Evolutionary conservation across 1,140 invertebrate species (phyloP).

Genomic region (Ericerus pela): DNA sequence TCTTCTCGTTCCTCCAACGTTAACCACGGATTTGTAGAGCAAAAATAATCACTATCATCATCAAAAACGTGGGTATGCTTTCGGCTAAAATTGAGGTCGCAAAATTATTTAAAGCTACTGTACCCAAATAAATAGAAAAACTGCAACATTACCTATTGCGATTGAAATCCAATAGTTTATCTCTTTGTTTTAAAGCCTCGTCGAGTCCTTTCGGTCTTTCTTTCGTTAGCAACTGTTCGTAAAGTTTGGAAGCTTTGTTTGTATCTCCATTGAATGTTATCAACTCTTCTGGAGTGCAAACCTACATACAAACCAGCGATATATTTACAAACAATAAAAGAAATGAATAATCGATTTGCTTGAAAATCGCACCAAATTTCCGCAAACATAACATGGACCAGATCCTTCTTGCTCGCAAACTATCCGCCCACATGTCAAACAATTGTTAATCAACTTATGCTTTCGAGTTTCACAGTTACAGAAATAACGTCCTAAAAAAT

Average conservation of each 20-base stretch:
- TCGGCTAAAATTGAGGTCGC: constrained; percentile 39
- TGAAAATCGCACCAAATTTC: constrained; percentile 44
- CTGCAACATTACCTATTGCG: constrained; percentile 49
- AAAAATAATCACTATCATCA: constrained; percentile 89
- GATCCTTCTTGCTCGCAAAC: constrained; percentile 93
- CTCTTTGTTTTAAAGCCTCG: constrained; percentile 60
- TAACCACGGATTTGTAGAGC: constrained; percentile 65
- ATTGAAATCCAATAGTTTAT: constrained; percentile 76
- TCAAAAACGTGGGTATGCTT: constrained; percentile 80
- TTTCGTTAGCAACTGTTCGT: constrained; percentile 36
- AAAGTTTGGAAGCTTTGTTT: constrained; percentile 51
- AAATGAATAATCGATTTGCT: constrained; percentile 6
- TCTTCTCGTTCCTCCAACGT: constrained; percentile 49
- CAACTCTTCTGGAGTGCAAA: constrained; percentile 59
- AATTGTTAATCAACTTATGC: constrained; percentile 87
- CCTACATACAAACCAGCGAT: constrained; percentile 31
- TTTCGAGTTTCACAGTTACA: constrained; percentile 88
- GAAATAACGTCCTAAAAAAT: constrained; percentile 50
- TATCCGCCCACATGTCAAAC: constrained; percentile 80
- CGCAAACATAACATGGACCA: constrained; percentile 89
- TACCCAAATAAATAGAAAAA: not conserved
- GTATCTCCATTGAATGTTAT: constrained; percentile 46
- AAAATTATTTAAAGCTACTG: not conserved
- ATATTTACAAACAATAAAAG: not conserved
- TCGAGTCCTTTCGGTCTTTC: constrained; percentile 35